A percentile compares a stretch with the other conserved stretches of the same genome.
Conservation (phyloP, 2,888 invertebrate species). For the Diabrotica balteata region DNA sequence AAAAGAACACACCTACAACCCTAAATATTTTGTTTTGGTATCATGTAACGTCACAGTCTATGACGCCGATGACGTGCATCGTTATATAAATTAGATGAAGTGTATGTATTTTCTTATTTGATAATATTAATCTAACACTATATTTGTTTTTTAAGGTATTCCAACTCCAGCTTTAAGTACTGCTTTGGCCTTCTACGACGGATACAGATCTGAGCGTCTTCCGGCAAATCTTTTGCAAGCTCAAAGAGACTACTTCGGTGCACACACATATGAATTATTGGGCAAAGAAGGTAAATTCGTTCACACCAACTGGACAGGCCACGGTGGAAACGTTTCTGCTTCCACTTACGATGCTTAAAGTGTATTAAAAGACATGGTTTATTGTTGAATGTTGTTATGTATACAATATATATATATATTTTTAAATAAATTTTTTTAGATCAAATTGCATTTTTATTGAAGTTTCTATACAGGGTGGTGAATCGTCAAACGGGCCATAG, state of each 20-base stretch:
- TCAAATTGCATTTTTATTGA: background rate
- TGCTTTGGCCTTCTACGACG: conserved; percentile 97
- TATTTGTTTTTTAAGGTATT: conserved; percentile 72
- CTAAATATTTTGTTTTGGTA: too few species aligned
- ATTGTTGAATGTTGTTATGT: conserved; percentile 14
- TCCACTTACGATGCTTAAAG: conserved; percentile 83
- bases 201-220: conserved; percentile 83
- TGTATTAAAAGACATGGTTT: background rate
- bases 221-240: conserved; percentile 97
- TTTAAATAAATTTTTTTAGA: conserved; percentile 7
- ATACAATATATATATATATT: conserved; percentile 7
- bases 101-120: too few species aligned
- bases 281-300: conserved; percentile 85
- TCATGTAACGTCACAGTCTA: too few species aligned
- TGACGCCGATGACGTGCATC: too few species aligned
- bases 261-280: conserved; percentile 95
- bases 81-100: too few species aligned
- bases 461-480: too few species aligned
- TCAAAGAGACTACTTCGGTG: conserved; percentile 98
- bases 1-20: too few species aligned
- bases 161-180: conserved; percentile 93
- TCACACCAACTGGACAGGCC: conserved; percentile 99
- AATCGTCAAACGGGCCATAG: too few species aligned
- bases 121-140: too few species aligned
- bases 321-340: conserved; percentile 95